Conservation (phyloP, 2,113 vertebrate genomes). For the Odocoileus virginianus region DNA sequence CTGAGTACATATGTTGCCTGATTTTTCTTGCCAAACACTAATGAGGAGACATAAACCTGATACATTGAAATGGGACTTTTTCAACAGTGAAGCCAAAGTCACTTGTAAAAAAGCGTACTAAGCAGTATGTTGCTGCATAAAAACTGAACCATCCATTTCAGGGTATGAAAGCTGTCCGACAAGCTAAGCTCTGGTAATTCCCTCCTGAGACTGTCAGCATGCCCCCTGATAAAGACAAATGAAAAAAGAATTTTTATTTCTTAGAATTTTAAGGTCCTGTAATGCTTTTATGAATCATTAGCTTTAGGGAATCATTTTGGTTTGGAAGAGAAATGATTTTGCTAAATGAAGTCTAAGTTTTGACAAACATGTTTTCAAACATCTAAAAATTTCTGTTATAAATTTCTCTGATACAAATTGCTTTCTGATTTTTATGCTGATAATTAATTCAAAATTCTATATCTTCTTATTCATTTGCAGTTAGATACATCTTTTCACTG, state of each 20-base stretch:
- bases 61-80: conserved; percentile 31
- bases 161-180: not conserved
- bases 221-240: not conserved
- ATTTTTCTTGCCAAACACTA: conserved; percentile 68
- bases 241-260: not conserved
- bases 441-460: conserved; percentile 6
- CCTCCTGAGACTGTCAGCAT: not conserved
- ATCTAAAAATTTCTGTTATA: not conserved
- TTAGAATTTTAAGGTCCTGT: not conserved
- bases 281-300: conserved; percentile 23
- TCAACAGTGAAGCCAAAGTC: conserved; percentile 36
- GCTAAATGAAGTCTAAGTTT: not conserved
- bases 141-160: not conserved
- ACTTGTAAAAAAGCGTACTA: not conserved
- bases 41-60: conserved; percentile 65
- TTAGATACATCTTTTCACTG: not conserved
- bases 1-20: conserved; percentile 47
- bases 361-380: not conserved
- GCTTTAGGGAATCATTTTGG: not conserved
- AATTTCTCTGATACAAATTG: not conserved
- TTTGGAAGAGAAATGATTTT: conserved; percentile 13
- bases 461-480: not conserved
- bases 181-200: not conserved
- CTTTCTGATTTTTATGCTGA: not conserved
- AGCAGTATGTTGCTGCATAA: not conserved